Conservation (phyloP, 2,797 vertebrate genomes). For the Denticeps clupeoides region DNA sequence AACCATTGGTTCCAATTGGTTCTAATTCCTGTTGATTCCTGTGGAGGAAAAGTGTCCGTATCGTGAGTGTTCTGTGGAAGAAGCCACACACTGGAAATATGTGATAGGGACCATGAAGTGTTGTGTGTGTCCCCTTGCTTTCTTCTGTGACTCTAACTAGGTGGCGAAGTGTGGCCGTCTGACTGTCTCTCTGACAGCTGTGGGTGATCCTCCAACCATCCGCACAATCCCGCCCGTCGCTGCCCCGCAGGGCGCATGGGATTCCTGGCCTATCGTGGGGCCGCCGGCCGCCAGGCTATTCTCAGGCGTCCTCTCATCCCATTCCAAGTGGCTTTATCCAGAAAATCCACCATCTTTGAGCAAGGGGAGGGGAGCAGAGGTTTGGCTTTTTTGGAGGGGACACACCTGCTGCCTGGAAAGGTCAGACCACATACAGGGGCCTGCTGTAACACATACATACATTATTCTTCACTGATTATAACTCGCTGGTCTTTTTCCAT, state of each 20-base stretch:
- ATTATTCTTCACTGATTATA: too few relatives aligned
- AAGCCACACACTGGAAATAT: constrained; percentile 6
- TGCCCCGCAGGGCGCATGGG: constrained; percentile 21
- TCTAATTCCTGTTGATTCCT: too few relatives aligned
- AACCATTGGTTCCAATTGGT: too few relatives aligned
- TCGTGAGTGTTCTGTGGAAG: neutral
- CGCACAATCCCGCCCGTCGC: constrained; percentile 31
- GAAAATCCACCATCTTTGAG: constrained; percentile 36
- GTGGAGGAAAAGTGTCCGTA: too few relatives aligned
- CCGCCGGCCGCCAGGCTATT: constrained; percentile 29
- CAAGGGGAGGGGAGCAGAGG: constrained; percentile 18
- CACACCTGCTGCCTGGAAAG: constrained; percentile 21
- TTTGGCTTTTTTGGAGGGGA: constrained; percentile 18
- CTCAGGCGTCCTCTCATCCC: constrained; percentile 41
- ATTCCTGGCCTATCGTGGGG: constrained; percentile 27
- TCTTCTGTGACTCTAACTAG: constrained; percentile 32
- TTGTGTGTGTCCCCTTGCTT: neutral
- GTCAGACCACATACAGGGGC: constrained; percentile 9
- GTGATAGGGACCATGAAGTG: neutral
- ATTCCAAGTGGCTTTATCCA: constrained; percentile 39
- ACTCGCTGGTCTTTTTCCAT: too few relatives aligned
- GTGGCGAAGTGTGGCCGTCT: constrained; percentile 29
- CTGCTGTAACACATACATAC: too few relatives aligned
- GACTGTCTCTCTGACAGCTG: constrained; percentile 34
- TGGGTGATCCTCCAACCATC: constrained; percentile 39